Evolutionary conservation across 2,113 vertebrate genomes (phyloP), one percentile per base, ranked within the genome.

Genomic region (Echinops telfairi): DNA sequence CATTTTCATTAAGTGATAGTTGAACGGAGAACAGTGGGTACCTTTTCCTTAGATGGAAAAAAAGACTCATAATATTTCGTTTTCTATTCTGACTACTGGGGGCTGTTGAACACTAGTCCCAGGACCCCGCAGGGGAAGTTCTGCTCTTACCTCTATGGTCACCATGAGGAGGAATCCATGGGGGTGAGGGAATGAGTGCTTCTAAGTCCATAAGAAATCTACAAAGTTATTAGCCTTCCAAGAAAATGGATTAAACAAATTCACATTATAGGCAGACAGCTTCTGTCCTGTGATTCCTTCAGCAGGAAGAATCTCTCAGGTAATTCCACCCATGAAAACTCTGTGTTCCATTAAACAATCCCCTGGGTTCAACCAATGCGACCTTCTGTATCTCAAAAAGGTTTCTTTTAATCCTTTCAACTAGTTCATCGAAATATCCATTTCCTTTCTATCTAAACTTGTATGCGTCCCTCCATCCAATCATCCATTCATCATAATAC

Each of bases 1-100:
- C 80, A 78, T 96, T 97, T 96, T 95, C 89, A 95, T 97, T 89
- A 94, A 85, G 38, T 53, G 40, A 68, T 78, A 66, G 66, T 43
- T 96, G 86, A 88, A 76, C 83, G 58, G 33, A 66, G 8, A 66
- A 86, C 53, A 93, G 31, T 58, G 58, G 71, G 7, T 29, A 29
- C 6, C 86, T 90, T 96, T 96, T 82, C 17, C 22, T 91, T 86
- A n/a, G 84, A 47, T 38, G 58, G n/a, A 85, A 53, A 66, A 53
- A 89, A 80, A 71, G 33, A 2, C 12, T 75, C 79, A 11, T 23
- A 75, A 58, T 90, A 0, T 58, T 83, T 86, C 27, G 94, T 87
- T 81, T 47, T 58, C 27, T 71, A 7, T 85, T 95, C 10, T 11
- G 16, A 86, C 66, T 25, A 2, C 1, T 33, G 71, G 81, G 86